phyloP scores from a whole-genome alignment of 2,113 vertebrate genomes.

The Cyprinodon brontotheroides region DNA sequence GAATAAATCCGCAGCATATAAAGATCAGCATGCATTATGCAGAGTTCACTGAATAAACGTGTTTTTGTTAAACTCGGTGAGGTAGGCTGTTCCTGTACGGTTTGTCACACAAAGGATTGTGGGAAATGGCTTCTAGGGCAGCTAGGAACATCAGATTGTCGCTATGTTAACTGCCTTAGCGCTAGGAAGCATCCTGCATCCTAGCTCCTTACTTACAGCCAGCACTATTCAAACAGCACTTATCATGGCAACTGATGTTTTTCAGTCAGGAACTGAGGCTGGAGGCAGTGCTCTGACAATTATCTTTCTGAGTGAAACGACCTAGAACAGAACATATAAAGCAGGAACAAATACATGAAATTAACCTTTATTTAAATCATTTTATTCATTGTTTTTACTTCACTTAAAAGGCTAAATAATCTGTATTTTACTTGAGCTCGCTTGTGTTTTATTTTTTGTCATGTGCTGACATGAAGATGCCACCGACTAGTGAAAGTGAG shows the following conservation, averaged over 20 bases:
- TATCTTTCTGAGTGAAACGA: background rate
- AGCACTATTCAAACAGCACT: no score
- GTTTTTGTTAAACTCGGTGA: no score
- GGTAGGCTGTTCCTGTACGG: no score
- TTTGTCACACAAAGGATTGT: no score
- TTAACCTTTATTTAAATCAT: background rate
- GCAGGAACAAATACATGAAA: background rate
- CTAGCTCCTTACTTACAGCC: no score
- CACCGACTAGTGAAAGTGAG: conserved; percentile 15
- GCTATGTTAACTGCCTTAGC: no score
- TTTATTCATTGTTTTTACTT: background rate
- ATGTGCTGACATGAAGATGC: conserved; percentile 51
- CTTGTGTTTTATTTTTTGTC: conserved; percentile 12
- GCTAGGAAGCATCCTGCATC: no score
- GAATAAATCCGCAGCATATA: no score
- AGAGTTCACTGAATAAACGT: no score
- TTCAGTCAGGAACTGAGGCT: background rate
- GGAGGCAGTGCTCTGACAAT: background rate
- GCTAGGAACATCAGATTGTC: no score
- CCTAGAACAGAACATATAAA: background rate
- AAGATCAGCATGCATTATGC: no score
- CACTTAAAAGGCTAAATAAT: background rate
- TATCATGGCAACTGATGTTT: background rate
- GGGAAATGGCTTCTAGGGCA: no score
- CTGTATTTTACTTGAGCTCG: background rate